A percentile compares a stretch with the other conserved stretches of the same genome.
phyloP scores from a whole-genome alignment of 2,113 vertebrate genomes.

The Sclerurus mexicanus region DNA sequence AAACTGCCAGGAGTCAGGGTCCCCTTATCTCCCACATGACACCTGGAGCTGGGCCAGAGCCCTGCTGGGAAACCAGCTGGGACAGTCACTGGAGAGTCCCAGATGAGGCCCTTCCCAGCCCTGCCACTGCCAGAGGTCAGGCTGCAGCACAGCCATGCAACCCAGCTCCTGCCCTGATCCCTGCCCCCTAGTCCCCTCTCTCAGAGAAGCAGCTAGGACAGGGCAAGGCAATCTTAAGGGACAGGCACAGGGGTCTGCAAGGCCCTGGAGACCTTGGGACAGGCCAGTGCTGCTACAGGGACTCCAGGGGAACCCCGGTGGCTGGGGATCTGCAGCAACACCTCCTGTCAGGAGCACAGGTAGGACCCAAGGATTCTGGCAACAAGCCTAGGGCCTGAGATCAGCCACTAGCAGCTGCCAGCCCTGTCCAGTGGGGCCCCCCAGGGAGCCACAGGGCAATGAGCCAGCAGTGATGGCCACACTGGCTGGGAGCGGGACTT shows the following conservation, averaged over 20 bases:
- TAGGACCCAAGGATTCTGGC: not conserved
- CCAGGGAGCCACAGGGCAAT: not conserved
- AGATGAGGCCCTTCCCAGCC: not conserved
- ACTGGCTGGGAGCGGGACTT: not conserved
- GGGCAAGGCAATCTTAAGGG: not conserved
- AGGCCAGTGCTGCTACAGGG: not conserved
- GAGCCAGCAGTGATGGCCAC: rapidly evolving
- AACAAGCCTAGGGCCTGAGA: not conserved
- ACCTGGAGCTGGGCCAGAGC: not conserved
- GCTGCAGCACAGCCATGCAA: rapidly evolving
- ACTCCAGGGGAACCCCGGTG: rapidly evolving
- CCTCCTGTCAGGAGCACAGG: not conserved
- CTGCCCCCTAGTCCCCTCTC: not conserved
- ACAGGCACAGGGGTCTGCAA: rapidly evolving
- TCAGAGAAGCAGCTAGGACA: not conserved
- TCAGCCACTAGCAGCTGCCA: not conserved
- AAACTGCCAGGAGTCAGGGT: not conserved
- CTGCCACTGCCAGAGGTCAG: rapidly evolving
- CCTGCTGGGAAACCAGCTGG: not conserved
- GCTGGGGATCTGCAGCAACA: not conserved
- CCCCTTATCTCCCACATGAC: slow-evolving; percentile 33
- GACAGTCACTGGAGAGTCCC: not conserved
- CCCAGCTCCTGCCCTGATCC: not conserved
- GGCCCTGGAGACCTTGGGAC: not conserved
- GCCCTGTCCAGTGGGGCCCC: not conserved